phyloP scores from a whole-genome alignment of 2,888 invertebrate species.

The Blera fallax region DNA sequence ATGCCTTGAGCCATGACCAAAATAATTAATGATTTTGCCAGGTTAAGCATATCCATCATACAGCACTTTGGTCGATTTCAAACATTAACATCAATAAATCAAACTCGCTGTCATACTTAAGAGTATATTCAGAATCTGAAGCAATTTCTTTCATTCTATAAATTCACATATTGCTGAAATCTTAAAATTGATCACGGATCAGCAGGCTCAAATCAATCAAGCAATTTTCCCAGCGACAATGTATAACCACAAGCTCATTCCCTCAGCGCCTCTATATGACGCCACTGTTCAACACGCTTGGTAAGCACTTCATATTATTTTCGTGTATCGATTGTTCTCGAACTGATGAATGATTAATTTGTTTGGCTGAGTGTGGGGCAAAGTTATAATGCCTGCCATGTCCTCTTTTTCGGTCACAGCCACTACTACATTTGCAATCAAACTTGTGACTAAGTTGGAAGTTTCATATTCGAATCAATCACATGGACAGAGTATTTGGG shows the following conservation, averaged over 20 bases:
- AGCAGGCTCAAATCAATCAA: background rate
- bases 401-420: constrained; percentile 19
- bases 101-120: too few relatives aligned
- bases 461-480: constrained; percentile 39
- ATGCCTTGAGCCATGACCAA: too few relatives aligned
- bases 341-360: constrained; percentile 68
- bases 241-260: background rate
- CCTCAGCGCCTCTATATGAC: background rate
- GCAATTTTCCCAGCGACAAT: too few relatives aligned
- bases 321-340: constrained; percentile 60
- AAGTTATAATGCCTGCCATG: constrained; percentile 44
- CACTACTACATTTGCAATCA: background rate
- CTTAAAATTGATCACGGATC: background rate
- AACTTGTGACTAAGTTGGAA: background rate
- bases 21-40: too few relatives aligned
- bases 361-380: constrained; percentile 25
- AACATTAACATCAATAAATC: too few relatives aligned
- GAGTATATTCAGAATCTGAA: too few relatives aligned
- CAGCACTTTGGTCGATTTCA: too few relatives aligned
- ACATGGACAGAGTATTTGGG: constrained; percentile 44
- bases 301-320: constrained; percentile 50
- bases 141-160: too few relatives aligned
- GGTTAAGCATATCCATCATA: too few relatives aligned
- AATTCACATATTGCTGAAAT: background rate
- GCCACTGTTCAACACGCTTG: constrained; percentile 21